phyloP scores from a whole-genome alignment of 1,140 invertebrate species.

The Bombus cullumanus region DNA sequence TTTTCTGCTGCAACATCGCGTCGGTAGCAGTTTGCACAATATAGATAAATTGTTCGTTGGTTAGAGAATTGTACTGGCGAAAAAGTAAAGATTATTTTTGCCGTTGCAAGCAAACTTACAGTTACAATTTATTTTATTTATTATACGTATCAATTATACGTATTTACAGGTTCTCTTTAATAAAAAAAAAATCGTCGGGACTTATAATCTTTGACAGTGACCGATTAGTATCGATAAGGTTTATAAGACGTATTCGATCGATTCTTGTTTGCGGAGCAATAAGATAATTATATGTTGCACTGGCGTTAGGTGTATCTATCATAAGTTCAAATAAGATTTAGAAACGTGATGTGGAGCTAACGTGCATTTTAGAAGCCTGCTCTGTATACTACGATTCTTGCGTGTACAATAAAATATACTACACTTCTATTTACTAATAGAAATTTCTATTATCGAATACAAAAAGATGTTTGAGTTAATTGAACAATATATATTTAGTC shows the following conservation, averaged over 20 bases:
- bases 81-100: background rate
- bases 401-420: background rate
- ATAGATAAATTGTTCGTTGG: too few relatives aligned
- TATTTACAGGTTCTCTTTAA: background rate
- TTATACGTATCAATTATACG: too few relatives aligned
- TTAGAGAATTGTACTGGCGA: too few relatives aligned
- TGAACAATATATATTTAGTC: too few relatives aligned
- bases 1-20: background rate
- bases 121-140: too few relatives aligned
- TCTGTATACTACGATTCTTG: background rate
- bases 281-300: constrained; percentile 2
- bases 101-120: background rate
- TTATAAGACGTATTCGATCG: background rate
- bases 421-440: background rate
- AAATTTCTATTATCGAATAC: background rate
- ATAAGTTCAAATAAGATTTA: background rate
- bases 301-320: background rate
- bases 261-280: background rate
- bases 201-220: background rate
- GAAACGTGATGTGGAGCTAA: background rate
- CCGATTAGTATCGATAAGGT: background rate
- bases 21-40: background rate
- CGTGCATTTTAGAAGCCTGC: background rate
- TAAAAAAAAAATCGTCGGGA: background rate
- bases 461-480: background rate